Evolutionary conservation across 2,113 vertebrate species (phyloP).

Genomic region (Rana temporaria): DNA sequence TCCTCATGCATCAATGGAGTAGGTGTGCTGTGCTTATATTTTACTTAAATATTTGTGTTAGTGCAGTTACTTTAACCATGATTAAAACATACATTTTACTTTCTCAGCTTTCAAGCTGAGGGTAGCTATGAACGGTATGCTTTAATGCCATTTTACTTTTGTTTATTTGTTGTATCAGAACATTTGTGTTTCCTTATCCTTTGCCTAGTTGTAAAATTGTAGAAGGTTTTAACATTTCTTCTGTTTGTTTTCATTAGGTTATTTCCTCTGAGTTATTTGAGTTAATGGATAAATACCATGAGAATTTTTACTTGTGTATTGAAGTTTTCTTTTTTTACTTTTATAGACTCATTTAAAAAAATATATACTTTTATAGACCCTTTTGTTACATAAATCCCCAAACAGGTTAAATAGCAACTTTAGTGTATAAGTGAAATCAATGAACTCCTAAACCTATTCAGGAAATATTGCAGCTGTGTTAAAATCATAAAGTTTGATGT

Average conservation of each 20-base stretch:
- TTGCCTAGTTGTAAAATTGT: neutral
- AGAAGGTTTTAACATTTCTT: neutral
- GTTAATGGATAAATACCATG: no score
- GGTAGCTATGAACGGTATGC: neutral
- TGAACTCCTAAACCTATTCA: no score
- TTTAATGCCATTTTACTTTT: neutral
- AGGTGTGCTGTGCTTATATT: conserved; percentile 28
- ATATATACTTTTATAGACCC: no score
- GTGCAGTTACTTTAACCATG: conserved; percentile 9
- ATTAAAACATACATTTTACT: neutral
- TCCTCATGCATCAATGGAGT: conserved; percentile 38
- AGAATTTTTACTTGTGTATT: no score
- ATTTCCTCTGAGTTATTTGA: no score
- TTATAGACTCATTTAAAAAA: no score
- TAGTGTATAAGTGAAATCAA: no score
- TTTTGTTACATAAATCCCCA: no score
- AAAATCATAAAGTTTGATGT: no score
- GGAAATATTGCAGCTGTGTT: no score
- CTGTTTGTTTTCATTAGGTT: neutral
- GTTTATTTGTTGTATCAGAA: conserved; percentile 1
- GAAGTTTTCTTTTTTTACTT: no score
- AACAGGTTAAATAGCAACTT: no score
- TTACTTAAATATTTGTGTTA: conserved; percentile 20
- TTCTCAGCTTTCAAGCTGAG: neutral
- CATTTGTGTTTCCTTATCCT: neutral